Evolutionary conservation across 2,888 invertebrate genomes (phyloP), one percentile per base, ranked within the genome.

Genomic region (Slavum lentiscoides): DNA sequence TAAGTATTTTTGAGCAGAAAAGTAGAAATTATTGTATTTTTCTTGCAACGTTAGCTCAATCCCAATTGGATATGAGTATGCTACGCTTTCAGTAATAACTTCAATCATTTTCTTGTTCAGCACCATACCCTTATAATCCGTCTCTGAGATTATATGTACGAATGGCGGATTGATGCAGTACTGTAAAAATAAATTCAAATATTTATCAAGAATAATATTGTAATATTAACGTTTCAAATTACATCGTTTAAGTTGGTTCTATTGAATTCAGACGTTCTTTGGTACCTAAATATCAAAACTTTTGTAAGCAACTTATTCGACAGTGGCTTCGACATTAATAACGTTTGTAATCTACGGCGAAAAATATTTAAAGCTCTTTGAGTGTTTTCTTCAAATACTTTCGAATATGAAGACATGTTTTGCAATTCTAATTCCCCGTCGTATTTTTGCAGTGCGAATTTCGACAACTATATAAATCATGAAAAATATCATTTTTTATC

Each of bases 1-100:
- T 13, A 67, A 49, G 21, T 67, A 67, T 49, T 67, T 67, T 49
- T 67, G 49, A 21, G 9, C 7, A 13, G 21, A 49, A 67, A 37
- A 74, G 53, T 39, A 74, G 11, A 55, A 66, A 9, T 66, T 37
- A 17, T 21, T 55, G 21, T 74, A 74, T 55, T 74, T 74, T 9
- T 66, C 55, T 4, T 7, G 7, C 37, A 74, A 11, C 5, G 74
- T 5, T 19, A 39, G 15, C 30, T 66, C 37, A 7, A 66, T 37
- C 1, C 74, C 74, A 0, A 0, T 7, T 0, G 74, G 15, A 21
- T 21, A 43, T 8, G 17, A 9, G 19, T 67, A 1, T 11, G 9
- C 39, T 6, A 58, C 9, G 43, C 21, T 75, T 2, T 43, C 58
- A 11, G n/a, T 39, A 8, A 75, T n/a, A 13, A 19, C 39, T 19